Percentiles rank a stretch among this genome's conserved stretches.
Conservation (phyloP, 2,888 invertebrate genomes). For the Drosophila peninsularis region DNA sequence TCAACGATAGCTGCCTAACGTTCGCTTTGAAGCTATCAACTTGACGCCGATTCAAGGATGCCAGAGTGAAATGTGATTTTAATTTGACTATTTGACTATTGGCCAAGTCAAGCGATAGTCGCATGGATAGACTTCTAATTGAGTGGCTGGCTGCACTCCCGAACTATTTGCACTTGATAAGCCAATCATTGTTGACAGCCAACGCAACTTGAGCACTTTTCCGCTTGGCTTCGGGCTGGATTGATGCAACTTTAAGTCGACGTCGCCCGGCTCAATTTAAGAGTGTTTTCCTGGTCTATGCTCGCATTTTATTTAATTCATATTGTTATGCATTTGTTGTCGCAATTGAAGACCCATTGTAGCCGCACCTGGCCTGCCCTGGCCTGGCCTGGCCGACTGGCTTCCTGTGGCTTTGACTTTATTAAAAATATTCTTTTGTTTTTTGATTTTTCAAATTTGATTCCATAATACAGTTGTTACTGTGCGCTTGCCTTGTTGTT, state of each 20-base stretch:
- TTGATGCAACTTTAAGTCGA: neutral
- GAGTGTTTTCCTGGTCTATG: slow-evolving; percentile 5
- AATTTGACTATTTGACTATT: slow-evolving; percentile 1
- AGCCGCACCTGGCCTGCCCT: too few species aligned
- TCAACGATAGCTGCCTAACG: too few species aligned
- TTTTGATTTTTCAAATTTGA: slow-evolving; percentile 29
- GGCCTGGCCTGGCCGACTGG: too few species aligned
- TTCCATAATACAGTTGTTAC: slow-evolving; percentile 31
- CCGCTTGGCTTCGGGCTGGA: neutral
- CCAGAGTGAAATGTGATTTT: neutral
- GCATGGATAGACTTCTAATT: neutral
- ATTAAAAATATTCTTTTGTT: slow-evolving; percentile 66
- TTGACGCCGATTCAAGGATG: too few species aligned
- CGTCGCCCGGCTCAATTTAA: neutral
- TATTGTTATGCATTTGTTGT: slow-evolving; percentile 55
- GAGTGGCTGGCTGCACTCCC: neutral
- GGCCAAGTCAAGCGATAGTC: neutral
- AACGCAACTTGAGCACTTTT: neutral
- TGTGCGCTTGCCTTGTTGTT: too few species aligned
- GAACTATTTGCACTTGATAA: slow-evolving; percentile 1
- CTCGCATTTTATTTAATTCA: slow-evolving; percentile 46
- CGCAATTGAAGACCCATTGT: slow-evolving; percentile 55
- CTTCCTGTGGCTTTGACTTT: slow-evolving; percentile 70
- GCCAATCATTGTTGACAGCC: neutral
- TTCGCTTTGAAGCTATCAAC: neutral